Evolutionary conservation across 2,888 invertebrate genomes (phyloP).

Genomic region (Epicampocera succincta): DNA sequence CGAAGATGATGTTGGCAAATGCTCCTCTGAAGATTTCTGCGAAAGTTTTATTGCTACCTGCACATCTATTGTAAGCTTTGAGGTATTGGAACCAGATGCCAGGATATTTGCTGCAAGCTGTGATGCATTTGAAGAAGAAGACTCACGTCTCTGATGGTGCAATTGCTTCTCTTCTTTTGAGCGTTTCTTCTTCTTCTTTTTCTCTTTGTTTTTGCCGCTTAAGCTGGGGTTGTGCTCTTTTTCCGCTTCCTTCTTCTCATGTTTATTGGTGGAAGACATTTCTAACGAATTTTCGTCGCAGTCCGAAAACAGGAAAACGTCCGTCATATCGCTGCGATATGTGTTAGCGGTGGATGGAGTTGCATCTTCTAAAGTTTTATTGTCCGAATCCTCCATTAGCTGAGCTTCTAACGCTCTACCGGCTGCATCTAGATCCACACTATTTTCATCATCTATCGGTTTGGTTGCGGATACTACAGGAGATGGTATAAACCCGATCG

Average conservation of each 20-base stretch:
- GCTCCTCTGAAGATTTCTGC: constrained; percentile 73
- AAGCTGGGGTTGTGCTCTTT: constrained; percentile 56
- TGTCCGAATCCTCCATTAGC: constrained; percentile 86
- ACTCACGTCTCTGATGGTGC: constrained; percentile 82
- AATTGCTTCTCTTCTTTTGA: constrained; percentile 89
- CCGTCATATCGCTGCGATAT: constrained; percentile 82
- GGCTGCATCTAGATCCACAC: constrained; percentile 90
- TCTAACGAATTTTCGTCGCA: constrained; percentile 84
- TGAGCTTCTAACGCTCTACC: constrained; percentile 92
- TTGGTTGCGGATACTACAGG: constrained; percentile 60
- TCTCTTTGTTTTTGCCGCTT: constrained; percentile 85
- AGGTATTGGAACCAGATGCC: constrained; percentile 52
- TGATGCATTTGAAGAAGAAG: constrained; percentile 68
- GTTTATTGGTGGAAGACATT: constrained; percentile 68
- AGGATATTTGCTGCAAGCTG: constrained; percentile 43
- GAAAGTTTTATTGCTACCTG: constrained; percentile 73
- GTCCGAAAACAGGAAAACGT: constrained; percentile 85
- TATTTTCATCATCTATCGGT: constrained; percentile 86
- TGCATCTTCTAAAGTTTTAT: constrained; percentile 81
- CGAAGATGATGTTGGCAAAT: constrained; percentile 74
- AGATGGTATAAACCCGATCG: constrained; percentile 58
- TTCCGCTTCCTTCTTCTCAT: constrained; percentile 71
- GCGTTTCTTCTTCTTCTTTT: constrained; percentile 92
- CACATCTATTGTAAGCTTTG: constrained; percentile 78
- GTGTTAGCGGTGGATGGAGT: constrained; percentile 80